Evolutionary conservation across 2,113 vertebrate species (phyloP).

Genomic region (Corythaixoides concolor): DNA sequence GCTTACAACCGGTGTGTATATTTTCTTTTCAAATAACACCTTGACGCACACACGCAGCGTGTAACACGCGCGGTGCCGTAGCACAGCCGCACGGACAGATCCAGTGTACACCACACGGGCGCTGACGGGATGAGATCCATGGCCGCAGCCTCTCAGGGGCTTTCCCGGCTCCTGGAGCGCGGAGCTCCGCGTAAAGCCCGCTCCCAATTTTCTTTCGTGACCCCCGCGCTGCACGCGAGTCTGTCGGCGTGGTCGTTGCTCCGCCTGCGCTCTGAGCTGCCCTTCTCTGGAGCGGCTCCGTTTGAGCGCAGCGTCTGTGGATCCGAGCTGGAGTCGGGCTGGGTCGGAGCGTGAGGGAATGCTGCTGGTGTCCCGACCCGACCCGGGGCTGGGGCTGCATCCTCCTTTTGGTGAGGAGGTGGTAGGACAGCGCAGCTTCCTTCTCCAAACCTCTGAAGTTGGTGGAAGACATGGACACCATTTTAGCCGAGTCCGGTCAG

Average conservation of each 20-base stretch:
- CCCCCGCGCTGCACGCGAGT: rapidly evolving
- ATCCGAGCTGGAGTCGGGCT: neutral
- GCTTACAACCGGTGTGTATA: conserved; percentile 78
- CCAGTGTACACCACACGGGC: neutral
- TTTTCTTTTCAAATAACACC: conserved; percentile 65
- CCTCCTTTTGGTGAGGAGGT: neutral
- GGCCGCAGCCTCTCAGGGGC: rapidly evolving
- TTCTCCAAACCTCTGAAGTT: neutral
- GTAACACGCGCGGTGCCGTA: too few species aligned
- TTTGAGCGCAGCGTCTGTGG: rapidly evolving
- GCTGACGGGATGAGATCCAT: neutral
- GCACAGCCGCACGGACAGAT: neutral
- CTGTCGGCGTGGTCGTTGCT: rapidly evolving
- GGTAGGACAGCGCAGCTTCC: neutral
- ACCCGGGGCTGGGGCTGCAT: rapidly evolving
- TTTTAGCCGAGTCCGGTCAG: neutral
- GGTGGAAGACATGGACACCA: neutral
- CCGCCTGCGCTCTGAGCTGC: neutral
- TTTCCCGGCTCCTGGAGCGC: neutral
- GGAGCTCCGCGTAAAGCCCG: neutral
- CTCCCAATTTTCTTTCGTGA: neutral
- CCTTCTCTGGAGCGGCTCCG: neutral
- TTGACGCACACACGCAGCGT: neutral
- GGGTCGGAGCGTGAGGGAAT: neutral
- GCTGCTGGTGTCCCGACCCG: rapidly evolving